phyloP scores from a whole-genome alignment of 2,888 invertebrate genomes.

The Drosophila tripunctata region DNA sequence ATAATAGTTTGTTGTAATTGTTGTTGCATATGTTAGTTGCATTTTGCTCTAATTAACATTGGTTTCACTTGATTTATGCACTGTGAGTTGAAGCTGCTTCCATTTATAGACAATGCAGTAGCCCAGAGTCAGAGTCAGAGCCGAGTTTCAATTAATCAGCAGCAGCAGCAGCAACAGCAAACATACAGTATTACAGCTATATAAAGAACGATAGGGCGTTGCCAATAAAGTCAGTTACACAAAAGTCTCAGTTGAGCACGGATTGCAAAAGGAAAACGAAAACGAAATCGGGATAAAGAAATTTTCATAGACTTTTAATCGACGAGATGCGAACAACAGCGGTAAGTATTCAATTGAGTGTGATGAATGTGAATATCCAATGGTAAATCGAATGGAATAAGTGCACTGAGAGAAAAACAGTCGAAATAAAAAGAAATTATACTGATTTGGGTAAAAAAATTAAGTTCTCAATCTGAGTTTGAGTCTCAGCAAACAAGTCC shows the following conservation, averaged over 20 bases:
- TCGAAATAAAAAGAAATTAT: no score
- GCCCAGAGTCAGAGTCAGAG: no score
- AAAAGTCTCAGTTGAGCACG: constrained; percentile 29
- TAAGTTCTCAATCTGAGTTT: no score
- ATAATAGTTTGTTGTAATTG: constrained; percentile 52
- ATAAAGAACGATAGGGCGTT: constrained; percentile 62
- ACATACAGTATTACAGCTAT: constrained; percentile 34
- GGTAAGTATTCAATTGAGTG: constrained; percentile 42
- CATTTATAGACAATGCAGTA: constrained; percentile 64
- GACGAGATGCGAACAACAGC: constrained; percentile 43
- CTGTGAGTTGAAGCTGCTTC: constrained; percentile 54
- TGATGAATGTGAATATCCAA: not conserved
- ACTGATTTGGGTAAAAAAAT: no score
- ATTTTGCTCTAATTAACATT: constrained; percentile 58
- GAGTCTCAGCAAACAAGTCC: no score
- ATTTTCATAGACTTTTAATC: not conserved
- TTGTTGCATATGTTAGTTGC: constrained; percentile 7
- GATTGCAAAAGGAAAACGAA: constrained; percentile 37
- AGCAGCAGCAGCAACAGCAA: not conserved
- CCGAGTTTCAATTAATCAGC: constrained; percentile 50
- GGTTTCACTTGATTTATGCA: constrained; percentile 63
- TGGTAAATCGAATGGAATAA: not conserved
- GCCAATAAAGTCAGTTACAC: constrained; percentile 55
- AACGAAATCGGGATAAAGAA: no score
- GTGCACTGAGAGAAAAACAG: no score